phyloP scores from a whole-genome alignment of 2,888 invertebrate genomes.

The Pediacus dermestoides region DNA sequence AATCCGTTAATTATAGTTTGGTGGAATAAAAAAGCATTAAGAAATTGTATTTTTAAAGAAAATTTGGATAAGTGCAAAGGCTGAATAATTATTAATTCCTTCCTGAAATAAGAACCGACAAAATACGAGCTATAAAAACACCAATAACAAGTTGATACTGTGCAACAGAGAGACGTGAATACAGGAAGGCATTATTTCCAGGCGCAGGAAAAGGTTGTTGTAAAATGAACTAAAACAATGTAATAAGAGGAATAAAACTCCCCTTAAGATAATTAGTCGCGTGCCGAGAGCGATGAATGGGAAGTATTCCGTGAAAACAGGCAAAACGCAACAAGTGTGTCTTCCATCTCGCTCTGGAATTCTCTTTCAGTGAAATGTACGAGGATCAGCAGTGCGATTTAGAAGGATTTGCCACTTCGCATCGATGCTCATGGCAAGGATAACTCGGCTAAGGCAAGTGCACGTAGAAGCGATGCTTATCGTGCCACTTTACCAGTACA shows the following conservation, averaged over 20 bases:
- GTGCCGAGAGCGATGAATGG: slow-evolving; percentile 32
- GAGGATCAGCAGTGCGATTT: slow-evolving; percentile 22
- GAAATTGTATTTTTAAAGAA: no score
- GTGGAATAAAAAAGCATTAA: no score
- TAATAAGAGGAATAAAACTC: slow-evolving; percentile 31
- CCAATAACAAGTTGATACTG: no score
- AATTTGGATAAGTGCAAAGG: no score
- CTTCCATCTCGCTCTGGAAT: slow-evolving; percentile 16
- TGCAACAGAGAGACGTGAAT: no score
- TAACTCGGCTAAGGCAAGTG: slow-evolving; percentile 17
- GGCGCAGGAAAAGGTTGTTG: no score
- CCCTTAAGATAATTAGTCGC: slow-evolving; percentile 38
- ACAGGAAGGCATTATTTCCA: no score
- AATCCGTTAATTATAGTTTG: no score
- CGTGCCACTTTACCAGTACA: no score
- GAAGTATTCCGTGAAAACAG: slow-evolving; percentile 22
- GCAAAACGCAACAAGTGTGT: slow-evolving; percentile 35
- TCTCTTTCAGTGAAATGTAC: slow-evolving; percentile 18
- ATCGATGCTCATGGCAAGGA: slow-evolving; percentile 16
- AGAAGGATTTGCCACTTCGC: slow-evolving; percentile 23
- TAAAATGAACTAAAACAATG: slow-evolving; percentile 24
- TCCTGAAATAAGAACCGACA: no score
- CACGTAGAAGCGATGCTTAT: slow-evolving; percentile 17
- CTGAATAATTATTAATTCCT: no score
- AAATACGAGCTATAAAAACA: no score